Conservation (phyloP, 2,888 invertebrate species). For the Stratiomys singularior region DNA sequence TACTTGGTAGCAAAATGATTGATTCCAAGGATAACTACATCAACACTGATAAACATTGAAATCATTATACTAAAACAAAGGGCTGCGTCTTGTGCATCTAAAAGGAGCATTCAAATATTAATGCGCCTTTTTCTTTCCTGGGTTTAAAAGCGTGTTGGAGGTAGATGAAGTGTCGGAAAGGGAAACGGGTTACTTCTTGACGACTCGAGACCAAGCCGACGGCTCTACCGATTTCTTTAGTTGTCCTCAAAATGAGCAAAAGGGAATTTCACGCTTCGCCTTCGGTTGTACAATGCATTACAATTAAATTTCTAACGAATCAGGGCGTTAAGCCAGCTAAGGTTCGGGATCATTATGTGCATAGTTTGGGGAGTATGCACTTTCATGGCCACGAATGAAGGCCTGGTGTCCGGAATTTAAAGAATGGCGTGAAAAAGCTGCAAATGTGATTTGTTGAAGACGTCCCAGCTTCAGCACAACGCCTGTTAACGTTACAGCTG, state of each 20-base stretch:
- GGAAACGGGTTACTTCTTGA: not conserved
- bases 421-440: not conserved
- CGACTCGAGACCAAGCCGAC: not conserved
- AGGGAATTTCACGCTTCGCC: not conserved
- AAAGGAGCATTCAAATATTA: no score
- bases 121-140: no score
- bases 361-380: not conserved
- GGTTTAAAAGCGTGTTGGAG: not conserved
- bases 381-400: not conserved
- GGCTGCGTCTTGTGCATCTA: no score
- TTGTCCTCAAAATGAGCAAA: not conserved
- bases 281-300: not conserved
- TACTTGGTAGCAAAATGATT: no score
- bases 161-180: not conserved
- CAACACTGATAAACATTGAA: no score
- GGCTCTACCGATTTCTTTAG: not conserved
- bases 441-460: not conserved
- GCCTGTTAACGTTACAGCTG: not conserved
- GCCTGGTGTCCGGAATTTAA: not conserved
- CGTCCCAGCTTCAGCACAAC: not conserved
- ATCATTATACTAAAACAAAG: no score
- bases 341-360: not conserved
- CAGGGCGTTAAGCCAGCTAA: not conserved
- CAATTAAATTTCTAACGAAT: not conserved
- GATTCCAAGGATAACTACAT: no score